These are phyloP conservation scores for Kryptolebias marmoratus DNA, from an alignment of 2,113 vertebrate species.

Conservation along the genomic window DNA sequence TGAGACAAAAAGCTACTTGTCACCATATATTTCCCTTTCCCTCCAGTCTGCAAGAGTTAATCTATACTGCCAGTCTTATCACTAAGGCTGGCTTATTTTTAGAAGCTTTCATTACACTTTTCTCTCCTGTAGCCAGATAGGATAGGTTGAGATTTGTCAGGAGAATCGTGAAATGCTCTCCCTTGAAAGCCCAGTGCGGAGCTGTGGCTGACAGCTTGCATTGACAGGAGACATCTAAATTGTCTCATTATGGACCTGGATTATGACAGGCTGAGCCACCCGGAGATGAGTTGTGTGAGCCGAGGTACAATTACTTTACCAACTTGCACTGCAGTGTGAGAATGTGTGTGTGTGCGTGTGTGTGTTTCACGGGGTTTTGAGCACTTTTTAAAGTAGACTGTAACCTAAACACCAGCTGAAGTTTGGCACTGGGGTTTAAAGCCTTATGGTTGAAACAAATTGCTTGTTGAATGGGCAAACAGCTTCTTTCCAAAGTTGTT, in stretches of 20 bases:
- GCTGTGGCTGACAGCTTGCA: constrained; percentile 67
- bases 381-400: constrained; percentile 36
- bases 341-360: constrained; percentile 24
- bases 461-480: neutral
- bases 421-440: constrained; percentile 11
- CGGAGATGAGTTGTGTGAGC: constrained; percentile 60
- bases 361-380: constrained; percentile 35
- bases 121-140: constrained; percentile 62
- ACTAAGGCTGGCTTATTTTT: constrained; percentile 72
- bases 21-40: constrained; percentile 47
- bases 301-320: constrained; percentile 68
- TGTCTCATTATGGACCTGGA: constrained; percentile 77
- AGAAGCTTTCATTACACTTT: constrained; percentile 75
- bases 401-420: constrained; percentile 33
- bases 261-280: constrained; percentile 70
- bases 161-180: constrained; percentile 65
- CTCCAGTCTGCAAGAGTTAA: constrained; percentile 63
- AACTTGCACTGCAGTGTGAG: constrained; percentile 37
- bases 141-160: constrained; percentile 68
- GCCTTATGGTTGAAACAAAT: constrained; percentile 1
- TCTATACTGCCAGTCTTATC: constrained; percentile 71
- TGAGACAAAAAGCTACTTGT: constrained; percentile 34
- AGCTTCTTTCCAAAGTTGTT: neutral
- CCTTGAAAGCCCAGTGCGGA: constrained; percentile 54
- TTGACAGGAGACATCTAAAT: constrained; percentile 78